A percentile compares a stretch with the other conserved stretches of the same genome.
Evolutionary conservation across 2,113 vertebrate genomes (phyloP).

Genomic region (Anoura caudifer): DNA sequence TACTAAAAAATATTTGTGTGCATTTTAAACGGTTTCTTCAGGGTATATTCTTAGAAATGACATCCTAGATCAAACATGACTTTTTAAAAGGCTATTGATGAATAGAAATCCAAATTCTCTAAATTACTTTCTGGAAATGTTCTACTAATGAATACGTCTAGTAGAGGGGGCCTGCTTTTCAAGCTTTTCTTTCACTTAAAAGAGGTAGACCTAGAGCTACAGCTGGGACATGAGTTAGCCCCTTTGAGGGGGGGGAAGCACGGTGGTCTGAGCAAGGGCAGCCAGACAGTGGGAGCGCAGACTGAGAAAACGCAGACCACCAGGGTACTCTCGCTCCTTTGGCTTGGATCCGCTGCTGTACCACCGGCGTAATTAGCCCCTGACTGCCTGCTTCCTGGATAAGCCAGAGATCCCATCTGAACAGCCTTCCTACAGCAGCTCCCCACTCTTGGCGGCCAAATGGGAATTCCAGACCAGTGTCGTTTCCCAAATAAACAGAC

Average conservation of each 20-base stretch:
- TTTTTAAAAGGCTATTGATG: background rate
- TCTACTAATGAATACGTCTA: background rate
- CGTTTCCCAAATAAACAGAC: constrained; percentile 78
- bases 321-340: no score
- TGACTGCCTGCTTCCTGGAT: constrained; percentile 75
- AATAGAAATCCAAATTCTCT: background rate
- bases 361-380: constrained; percentile 80
- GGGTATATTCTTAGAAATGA: background rate
- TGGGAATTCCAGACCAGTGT: constrained; percentile 80
- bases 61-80: background rate
- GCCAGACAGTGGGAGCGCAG: no score
- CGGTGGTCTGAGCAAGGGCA: no score
- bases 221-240: no score
- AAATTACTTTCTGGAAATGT: background rate
- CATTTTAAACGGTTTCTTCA: constrained; percentile 1
- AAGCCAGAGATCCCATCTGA: constrained; percentile 69
- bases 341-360: constrained; percentile 76
- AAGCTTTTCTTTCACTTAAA: constrained; percentile 6
- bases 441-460: constrained; percentile 62
- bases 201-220: background rate
- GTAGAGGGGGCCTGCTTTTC: background rate
- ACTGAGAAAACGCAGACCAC: no score
- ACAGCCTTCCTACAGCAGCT: constrained; percentile 59
- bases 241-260: no score
- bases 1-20: background rate